Base-by-base conservation (phyloP, 2,888 invertebrate genomes). In the Hypsopygia costalis region DNA sequence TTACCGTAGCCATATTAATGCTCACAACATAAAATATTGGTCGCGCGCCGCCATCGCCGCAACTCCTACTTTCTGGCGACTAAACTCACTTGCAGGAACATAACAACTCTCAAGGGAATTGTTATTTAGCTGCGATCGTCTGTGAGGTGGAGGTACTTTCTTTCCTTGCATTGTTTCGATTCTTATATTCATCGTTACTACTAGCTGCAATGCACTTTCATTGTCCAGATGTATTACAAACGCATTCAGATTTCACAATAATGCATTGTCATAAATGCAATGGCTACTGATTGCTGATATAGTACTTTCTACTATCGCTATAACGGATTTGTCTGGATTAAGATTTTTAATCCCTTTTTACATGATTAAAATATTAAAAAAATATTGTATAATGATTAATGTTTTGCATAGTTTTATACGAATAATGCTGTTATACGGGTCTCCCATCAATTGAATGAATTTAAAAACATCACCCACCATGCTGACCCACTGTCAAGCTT, bases 111-210 rank as follows among this genome's bases (percentile, higher is more conserved):
- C 16, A 3, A 16, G 16, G n/a, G n/a, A n/a, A n/a, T 16, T 16
- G 16, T 16, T 16, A 16, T 16, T 16, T 16, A 10, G 11, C 11
- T 22, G 34, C 10, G 22, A 12, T 35, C 6, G 10, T 12, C 11
- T 11, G 16, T 32, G 10, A 33, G 9, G 11, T 34, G 11, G 8
- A 31, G 16, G 11, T 11, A 34, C 10, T 34, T 16, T 16, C 33
- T 58, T 67, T 69, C 69, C 65, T 63, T 47, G 62, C 62, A 76
- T 78, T 81, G 78, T 81, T 16, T 16, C 4, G n/a, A 16, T 16
- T 16, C 3, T 16, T 16, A 16, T 16, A 4, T 4, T 16, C 16
- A 16, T 4, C 4, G 16, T 4, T 4, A 71, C 68, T 49, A 50
- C 50, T 52, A 11, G 43, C 20, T 36, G 29, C 42, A 46, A 44